phyloP scores from a whole-genome alignment of 2,888 invertebrate genomes.

The Chirona hameri region DNA sequence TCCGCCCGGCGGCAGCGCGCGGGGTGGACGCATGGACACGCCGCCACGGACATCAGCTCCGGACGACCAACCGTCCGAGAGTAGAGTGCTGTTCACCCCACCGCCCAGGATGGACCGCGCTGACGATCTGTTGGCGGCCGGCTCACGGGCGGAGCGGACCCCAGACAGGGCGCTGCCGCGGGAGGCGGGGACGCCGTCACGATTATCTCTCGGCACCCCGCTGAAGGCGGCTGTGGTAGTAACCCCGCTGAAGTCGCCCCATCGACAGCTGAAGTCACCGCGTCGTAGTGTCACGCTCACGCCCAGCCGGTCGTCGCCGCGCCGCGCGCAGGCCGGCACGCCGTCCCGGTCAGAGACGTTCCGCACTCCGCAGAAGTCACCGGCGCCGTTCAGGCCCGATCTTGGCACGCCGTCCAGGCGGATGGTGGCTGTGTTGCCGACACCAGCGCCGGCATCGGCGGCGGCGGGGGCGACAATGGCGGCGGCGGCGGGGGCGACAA shows the following conservation, averaged over 20 bases:
- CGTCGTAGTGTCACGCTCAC: too few species aligned
- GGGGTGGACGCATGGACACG: conserved; percentile 4
- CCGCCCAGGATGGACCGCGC: too few species aligned
- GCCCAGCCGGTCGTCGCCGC: not conserved
- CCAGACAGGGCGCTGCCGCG: not conserved
- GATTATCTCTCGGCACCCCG: too few species aligned
- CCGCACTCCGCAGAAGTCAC: not conserved
- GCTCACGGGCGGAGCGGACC: not conserved
- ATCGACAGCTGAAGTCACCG: not conserved
- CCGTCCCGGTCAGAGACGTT: not conserved
- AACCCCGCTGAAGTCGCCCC: conserved; percentile 33
- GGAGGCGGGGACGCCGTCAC: too few species aligned
- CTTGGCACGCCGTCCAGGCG: conserved; percentile 41
- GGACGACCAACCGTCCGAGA: not conserved
- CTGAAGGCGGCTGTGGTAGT: conserved; percentile 40
- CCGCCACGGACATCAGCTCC: conserved; percentile 32
- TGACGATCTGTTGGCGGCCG: too few species aligned
- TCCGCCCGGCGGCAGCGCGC: conserved; percentile 4
- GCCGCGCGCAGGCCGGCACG: not conserved
- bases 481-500: conserved; percentile 51
- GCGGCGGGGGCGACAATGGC: conserved; percentile 84
- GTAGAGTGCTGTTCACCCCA: too few species aligned
- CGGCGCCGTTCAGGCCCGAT: conserved; percentile 41
- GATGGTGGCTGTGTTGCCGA: conserved; percentile 48
- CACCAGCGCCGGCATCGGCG: conserved; percentile 63